Base-by-base conservation (phyloP, 2,888 invertebrate genomes). In the Idaea aversata region DNA sequence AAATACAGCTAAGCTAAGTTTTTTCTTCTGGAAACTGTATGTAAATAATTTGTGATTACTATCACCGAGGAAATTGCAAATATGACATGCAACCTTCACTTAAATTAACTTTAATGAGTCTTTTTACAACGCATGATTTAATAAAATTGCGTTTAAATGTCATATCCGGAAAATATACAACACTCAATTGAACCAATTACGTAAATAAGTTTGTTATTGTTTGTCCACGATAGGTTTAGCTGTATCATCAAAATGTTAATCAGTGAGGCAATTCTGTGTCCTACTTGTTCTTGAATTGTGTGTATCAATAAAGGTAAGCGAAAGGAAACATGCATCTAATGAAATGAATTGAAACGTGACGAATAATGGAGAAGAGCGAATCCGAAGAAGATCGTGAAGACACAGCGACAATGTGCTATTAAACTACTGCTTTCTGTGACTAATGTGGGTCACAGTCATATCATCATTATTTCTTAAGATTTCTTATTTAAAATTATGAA, bases 41-140 rank as follows among this genome's bases (percentile, higher is more conserved):
- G 13, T 13, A 47, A 47, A 47, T 10, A 7, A 47, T 10, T 47
- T 47, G 47, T 13, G 7, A 47, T 47, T 47, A 13, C 47, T 47
- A 47, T 47, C 47, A 47, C 47, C 47, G 47, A 47, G 47, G 47
- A 47, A 47, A 47, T 47, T 47, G 71, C 72, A 70, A 70, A 72
- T 72, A 70, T 73, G 67, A 71, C 64, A 67, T 63, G 61, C 64
- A 71, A 73, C 73, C 71, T 74, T 74, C 72, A 65, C 64, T 69
- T 69, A 35, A 65, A 47, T 47, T 47, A 63, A 64, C 58, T 59
- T 66, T 64, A 57, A 63, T 66, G 38, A 61, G 58, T 60, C 57
- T 63, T 64, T 65, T 63, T 63, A 64, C 62, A 59, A 66, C 61
- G 64, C 60, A 57, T 62, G 47, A 62, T 38, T 65, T 65, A 61